phyloP scores from a whole-genome alignment of 2,797 vertebrate genomes.

The Cuculus canorus region DNA sequence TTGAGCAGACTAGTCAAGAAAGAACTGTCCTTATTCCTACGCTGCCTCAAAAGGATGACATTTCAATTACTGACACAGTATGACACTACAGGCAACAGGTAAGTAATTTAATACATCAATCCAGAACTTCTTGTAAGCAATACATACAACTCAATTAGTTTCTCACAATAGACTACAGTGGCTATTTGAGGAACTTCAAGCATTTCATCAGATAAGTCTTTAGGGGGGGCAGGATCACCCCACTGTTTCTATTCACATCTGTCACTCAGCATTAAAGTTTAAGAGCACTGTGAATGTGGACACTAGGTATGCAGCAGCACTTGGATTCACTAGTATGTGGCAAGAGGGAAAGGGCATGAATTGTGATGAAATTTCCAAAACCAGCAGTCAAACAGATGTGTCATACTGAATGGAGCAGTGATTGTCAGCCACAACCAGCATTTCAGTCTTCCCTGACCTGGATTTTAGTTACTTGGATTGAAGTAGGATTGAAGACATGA shows the following conservation, averaged over 20 bases:
- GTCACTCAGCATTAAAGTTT: conserved; percentile 3
- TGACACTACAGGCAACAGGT: conserved; percentile 38
- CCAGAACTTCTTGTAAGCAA: conserved; percentile 61
- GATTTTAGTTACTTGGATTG: background rate
- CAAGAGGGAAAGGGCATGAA: background rate
- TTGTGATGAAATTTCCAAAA: background rate
- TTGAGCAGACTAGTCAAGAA: background rate
- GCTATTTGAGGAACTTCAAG: conserved; percentile 54
- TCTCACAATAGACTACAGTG: conserved; percentile 22
- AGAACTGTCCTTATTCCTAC: background rate
- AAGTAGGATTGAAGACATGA: background rate
- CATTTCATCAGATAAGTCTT: conserved; percentile 38
- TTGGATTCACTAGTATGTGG: background rate
- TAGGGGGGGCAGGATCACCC: background rate
- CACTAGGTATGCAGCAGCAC: fast-evolving
- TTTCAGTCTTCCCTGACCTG: background rate
- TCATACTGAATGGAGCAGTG: background rate
- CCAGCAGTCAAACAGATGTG: background rate
- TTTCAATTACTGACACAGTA: conserved; percentile 36
- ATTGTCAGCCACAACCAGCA: background rate
- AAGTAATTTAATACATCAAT: conserved; percentile 53
- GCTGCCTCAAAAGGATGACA: background rate
- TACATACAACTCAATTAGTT: conserved; percentile 62
- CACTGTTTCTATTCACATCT: conserved; percentile 28
- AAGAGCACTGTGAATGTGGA: fast-evolving